Conservation (phyloP, 92 coral and sea anemone genomes). For the Porites evermanni region DNA sequence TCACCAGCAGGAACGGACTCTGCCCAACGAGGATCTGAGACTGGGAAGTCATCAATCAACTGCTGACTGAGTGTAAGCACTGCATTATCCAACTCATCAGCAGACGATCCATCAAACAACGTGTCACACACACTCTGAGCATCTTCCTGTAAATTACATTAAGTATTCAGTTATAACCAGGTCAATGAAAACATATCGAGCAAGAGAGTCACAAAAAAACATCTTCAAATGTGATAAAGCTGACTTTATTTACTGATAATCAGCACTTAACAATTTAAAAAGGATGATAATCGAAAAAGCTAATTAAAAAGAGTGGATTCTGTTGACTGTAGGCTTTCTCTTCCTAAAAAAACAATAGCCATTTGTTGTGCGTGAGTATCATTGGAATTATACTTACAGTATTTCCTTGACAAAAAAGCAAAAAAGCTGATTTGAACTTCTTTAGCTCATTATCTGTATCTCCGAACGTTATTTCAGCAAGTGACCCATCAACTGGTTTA, state of each 20-base stretch:
- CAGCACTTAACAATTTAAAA: too few species aligned
- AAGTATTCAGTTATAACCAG: too few species aligned
- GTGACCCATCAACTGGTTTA: slow-evolving; percentile 28
- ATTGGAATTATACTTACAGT: slow-evolving; percentile 55
- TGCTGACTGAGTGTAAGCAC: slow-evolving; percentile 89
- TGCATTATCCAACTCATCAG: slow-evolving; percentile 72
- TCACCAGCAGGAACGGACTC: slow-evolving; percentile 97
- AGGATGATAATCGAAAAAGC: too few species aligned
- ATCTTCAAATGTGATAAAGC: too few species aligned
- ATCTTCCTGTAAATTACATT: slow-evolving; percentile 65
- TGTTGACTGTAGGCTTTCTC: too few species aligned
- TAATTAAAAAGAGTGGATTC: too few species aligned
- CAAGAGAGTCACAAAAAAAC: too few species aligned
- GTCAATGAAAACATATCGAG: background rate
- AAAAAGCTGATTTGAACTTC: slow-evolving; percentile 83
- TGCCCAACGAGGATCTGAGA: slow-evolving; percentile 99
- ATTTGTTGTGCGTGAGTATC: too few species aligned
- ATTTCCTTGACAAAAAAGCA: slow-evolving; percentile 93
- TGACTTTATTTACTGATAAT: too few species aligned
- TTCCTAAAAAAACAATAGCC: too few species aligned
- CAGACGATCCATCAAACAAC: slow-evolving; percentile 52
- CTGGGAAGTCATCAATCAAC: slow-evolving; percentile 95
- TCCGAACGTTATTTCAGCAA: slow-evolving; percentile 56
- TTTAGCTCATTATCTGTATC: slow-evolving; percentile 70
- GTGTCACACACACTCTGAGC: slow-evolving; percentile 75